These are phyloP conservation scores for Parnassius orleans DNA, from an alignment of 2,888 invertebrate species.

Conservation along the genomic window DNA sequence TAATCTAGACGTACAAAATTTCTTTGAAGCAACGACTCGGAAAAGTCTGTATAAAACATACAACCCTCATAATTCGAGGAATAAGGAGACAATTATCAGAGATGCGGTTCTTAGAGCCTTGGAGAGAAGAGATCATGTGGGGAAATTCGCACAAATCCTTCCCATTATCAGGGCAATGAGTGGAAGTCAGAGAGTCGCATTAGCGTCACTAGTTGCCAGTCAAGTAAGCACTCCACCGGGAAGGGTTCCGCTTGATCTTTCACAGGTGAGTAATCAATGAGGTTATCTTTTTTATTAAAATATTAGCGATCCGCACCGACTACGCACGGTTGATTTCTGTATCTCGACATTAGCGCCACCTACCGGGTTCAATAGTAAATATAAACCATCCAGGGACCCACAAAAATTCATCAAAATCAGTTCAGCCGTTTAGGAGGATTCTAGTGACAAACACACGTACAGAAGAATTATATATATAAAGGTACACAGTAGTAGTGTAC, in stretches of 20 bases:
- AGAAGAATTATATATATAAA: no score
- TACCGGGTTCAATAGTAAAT: no score
- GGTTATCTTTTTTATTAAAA: no score
- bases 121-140: slow-evolving; percentile 80
- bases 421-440: no score
- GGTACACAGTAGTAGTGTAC: no score
- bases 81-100: slow-evolving; percentile 74
- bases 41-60: slow-evolving; percentile 52
- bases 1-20: slow-evolving; percentile 51
- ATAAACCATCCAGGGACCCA: no score
- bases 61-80: slow-evolving; percentile 50
- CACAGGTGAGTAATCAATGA: slow-evolving; percentile 68
- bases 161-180: slow-evolving; percentile 84
- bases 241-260: slow-evolving; percentile 72
- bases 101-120: slow-evolving; percentile 80
- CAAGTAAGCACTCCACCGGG: slow-evolving; percentile 81
- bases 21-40: slow-evolving; percentile 44
- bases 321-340: no score
- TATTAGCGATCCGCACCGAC: no score
- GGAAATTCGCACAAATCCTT: slow-evolving; percentile 82
- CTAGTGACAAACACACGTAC: no score
- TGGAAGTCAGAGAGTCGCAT: slow-evolving; percentile 81
- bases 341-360: no score
- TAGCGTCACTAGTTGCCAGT: slow-evolving; percentile 83
- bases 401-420: no score